A percentile compares a stretch with the other conserved stretches of the same genome.
These are phyloP conservation scores for Coptodon rendalli DNA, from an alignment of 2,113 vertebrate genomes.

Conservation along the genomic window DNA sequence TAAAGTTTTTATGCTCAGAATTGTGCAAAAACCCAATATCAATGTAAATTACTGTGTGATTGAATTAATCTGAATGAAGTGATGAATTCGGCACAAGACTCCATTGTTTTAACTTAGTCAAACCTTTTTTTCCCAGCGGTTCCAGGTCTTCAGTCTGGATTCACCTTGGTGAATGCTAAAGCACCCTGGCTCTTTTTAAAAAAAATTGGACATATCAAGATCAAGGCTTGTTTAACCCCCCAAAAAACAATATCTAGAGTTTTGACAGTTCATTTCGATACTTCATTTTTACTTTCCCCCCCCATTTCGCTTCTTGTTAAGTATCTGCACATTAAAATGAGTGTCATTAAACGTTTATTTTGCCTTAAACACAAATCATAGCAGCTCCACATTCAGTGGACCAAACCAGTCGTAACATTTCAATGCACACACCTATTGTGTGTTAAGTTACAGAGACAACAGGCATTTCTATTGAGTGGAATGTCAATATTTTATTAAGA, in stretches of 20 bases:
- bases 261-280: neutral
- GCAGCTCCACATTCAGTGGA: neutral
- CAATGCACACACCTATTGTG: rapidly evolving
- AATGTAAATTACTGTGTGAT: neutral
- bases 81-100: neutral
- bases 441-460: neutral
- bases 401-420: neutral
- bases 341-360: neutral
- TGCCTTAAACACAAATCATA: neutral
- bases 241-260: rapidly evolving
- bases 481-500: conserved; percentile 70
- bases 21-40: neutral
- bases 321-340: neutral
- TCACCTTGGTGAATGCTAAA: neutral
- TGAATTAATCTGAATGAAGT: neutral
- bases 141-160: no score
- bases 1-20: neutral
- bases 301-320: neutral
- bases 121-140: rapidly evolving
- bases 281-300: neutral
- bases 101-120: neutral
- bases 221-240: neutral
- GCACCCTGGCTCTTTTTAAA: neutral
- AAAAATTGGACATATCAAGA: neutral
- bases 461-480: conserved; percentile 20